Evolutionary conservation across 2,888 invertebrate species (phyloP).

Genomic region (Chrysolina oricalcia): DNA sequence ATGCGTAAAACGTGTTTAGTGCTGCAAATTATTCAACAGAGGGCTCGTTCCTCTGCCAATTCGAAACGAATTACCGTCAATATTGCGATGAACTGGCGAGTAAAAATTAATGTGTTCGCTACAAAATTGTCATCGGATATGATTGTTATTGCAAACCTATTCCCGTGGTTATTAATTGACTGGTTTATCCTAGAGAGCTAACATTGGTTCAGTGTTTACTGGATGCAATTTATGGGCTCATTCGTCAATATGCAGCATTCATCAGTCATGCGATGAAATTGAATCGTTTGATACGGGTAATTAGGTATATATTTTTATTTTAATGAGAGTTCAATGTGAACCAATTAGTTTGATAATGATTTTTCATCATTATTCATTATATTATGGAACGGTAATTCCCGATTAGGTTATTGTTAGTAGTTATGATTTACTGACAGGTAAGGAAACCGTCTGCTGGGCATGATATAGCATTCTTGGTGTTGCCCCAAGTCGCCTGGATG

Average conservation of each 20-base stretch:
- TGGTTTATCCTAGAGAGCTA: not conserved
- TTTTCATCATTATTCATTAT: no score
- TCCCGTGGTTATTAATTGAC: not conserved
- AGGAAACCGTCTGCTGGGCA: no score
- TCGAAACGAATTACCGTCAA: not conserved
- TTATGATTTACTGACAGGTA: no score
- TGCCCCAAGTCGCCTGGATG: no score
- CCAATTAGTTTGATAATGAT: no score
- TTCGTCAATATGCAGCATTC: not conserved
- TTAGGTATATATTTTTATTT: no score
- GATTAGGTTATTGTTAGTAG: no score
- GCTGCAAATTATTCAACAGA: not conserved
- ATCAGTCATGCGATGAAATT: not conserved
- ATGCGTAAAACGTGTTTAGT: not conserved
- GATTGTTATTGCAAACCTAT: not conserved
- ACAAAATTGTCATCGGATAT: not conserved
- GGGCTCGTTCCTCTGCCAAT: not conserved
- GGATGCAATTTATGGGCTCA: not conserved
- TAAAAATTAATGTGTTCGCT: not conserved
- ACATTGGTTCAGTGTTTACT: not conserved
- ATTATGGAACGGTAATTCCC: no score
- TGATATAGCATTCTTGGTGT: no score
- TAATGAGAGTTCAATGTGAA: no score
- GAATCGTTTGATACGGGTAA: not conserved
- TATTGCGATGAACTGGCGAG: not conserved